Evolutionary conservation across 2,113 vertebrate species (phyloP).

Genomic region (Centropus unirufus): DNA sequence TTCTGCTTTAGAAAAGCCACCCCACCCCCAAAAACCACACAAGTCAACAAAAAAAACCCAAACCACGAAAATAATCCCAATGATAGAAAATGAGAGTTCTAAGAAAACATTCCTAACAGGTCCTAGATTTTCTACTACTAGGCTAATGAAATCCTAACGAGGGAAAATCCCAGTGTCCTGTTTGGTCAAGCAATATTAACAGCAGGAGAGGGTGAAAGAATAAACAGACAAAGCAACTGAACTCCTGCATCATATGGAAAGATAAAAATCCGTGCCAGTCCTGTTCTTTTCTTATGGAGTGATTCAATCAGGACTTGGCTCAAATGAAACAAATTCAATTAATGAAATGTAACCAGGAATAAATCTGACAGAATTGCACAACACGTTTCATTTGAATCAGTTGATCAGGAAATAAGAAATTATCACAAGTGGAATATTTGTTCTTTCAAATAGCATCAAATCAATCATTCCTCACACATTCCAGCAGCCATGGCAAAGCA

Average conservation of each 20-base stretch:
- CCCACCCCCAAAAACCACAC: neutral
- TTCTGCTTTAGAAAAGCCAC: neutral
- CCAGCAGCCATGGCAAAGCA: neutral
- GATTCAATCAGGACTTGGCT: neutral
- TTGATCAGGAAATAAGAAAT: neutral
- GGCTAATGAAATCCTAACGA: neutral
- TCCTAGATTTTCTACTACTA: neutral
- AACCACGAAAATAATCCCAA: neutral
- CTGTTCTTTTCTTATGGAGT: neutral
- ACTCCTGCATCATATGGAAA: neutral
- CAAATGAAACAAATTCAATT: neutral
- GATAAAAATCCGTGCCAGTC: neutral
- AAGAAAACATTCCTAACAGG: neutral
- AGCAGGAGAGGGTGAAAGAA: neutral
- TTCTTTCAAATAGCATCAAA: neutral
- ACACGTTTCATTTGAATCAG: neutral
- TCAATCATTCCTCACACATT: neutral
- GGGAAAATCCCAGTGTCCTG: neutral
- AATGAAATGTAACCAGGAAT: neutral
- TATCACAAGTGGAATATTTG: neutral
- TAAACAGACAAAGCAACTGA: neutral
- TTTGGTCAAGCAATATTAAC: neutral
- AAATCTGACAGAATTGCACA: neutral
- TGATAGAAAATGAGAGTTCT: neutral
- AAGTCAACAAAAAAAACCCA: neutral